Percentiles rank a stretch among this genome's conserved stretches.
These are phyloP conservation scores for Dendropsophus ebraccatus DNA, from an alignment of 2,113 vertebrate genomes.

Conservation along the genomic window DNA sequence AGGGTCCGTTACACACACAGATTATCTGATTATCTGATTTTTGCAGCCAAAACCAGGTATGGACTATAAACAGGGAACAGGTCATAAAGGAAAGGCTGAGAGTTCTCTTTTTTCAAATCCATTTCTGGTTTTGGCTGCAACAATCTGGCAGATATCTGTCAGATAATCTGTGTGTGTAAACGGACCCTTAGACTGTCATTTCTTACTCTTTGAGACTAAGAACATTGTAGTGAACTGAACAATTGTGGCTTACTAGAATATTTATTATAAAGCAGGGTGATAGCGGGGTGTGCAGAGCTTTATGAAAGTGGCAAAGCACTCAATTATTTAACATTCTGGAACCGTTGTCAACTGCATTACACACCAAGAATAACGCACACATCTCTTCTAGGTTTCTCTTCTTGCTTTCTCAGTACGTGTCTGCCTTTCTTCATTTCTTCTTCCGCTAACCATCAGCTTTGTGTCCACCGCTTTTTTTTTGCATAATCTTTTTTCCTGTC, in stretches of 20 bases:
- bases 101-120: too few species aligned
- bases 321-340: slow-evolving; percentile 51
- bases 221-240: slow-evolving; percentile 14
- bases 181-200: neutral
- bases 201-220: neutral
- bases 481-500: neutral
- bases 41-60: too few species aligned
- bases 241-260: slow-evolving; percentile 32
- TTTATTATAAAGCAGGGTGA: slow-evolving; percentile 46
- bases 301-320: slow-evolving; percentile 21
- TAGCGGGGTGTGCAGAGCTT: slow-evolving; percentile 30
- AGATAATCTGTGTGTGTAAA: too few species aligned
- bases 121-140: too few species aligned
- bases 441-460: neutral
- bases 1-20: too few species aligned
- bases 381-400: neutral
- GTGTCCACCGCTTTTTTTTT: neutral
- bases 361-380: neutral
- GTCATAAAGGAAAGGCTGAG: too few species aligned
- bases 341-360: neutral
- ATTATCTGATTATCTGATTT: too few species aligned
- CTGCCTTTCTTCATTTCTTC: neutral
- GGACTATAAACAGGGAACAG: too few species aligned
- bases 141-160: too few species aligned
- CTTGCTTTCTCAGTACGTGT: neutral